phyloP scores from a whole-genome alignment of 2,113 vertebrate genomes.

The Orycteropus afer region DNA sequence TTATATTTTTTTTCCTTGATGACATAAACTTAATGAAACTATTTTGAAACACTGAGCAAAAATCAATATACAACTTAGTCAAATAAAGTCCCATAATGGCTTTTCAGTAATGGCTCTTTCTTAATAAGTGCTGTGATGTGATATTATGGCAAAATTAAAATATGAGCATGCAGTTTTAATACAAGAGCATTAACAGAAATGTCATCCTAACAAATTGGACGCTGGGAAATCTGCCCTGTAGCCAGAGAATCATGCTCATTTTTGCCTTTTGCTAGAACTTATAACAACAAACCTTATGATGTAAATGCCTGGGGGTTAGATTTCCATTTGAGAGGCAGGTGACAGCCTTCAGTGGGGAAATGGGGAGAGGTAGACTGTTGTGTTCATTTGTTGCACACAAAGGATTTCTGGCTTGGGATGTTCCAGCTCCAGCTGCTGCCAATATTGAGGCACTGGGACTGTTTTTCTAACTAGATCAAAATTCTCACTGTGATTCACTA shows the following conservation, averaged over 20 bases:
- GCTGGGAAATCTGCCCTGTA: conserved; percentile 76
- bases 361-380: neutral
- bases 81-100: conserved; percentile 73
- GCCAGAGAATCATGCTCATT: conserved; percentile 79
- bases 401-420: conserved; percentile 79
- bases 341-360: conserved; percentile 64
- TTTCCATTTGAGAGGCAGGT: conserved; percentile 77
- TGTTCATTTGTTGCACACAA: conserved; percentile 75
- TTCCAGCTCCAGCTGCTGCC: conserved; percentile 77
- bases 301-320: conserved; percentile 72
- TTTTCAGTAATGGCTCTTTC: conserved; percentile 76
- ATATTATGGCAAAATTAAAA: conserved; percentile 80
- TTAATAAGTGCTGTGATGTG: conserved; percentile 72
- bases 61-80: conserved; percentile 76
- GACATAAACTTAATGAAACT: conserved; percentile 84
- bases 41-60: conserved; percentile 81
- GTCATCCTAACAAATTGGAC: conserved; percentile 83
- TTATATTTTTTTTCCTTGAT: conserved; percentile 71
- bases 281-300: conserved; percentile 76
- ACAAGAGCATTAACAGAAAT: conserved; percentile 78
- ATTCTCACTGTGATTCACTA: conserved; percentile 49
- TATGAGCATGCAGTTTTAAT: conserved; percentile 66
- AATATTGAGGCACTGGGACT: conserved; percentile 13
- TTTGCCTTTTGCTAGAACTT: conserved; percentile 83
- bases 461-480: conserved; percentile 70